phyloP scores from a whole-genome alignment of 2,888 invertebrate species.

The Miltochrista miniata region DNA sequence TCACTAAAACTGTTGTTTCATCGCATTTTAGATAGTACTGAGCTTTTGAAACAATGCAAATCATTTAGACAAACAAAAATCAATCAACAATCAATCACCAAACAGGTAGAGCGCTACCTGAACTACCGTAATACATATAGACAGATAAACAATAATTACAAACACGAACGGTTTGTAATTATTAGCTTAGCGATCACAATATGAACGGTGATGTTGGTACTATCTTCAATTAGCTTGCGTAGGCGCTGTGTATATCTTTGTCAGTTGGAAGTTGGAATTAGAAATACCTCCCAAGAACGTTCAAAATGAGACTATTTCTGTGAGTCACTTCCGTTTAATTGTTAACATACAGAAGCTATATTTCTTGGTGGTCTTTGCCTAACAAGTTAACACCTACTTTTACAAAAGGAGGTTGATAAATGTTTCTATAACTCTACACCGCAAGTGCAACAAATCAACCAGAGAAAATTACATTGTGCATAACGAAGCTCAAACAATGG shows the following conservation, averaged over 20 bases:
- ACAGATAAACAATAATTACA: too few species aligned
- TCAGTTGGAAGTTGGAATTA: slow-evolving; percentile 9
- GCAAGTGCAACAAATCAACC: slow-evolving; percentile 65
- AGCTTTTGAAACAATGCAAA: background rate
- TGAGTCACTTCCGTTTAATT: slow-evolving; percentile 54
- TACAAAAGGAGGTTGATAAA: slow-evolving; percentile 53
- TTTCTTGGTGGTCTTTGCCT: slow-evolving; percentile 64
- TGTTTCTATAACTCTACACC: slow-evolving; percentile 62
- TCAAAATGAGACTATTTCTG: slow-evolving; percentile 40
- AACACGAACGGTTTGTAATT: background rate
- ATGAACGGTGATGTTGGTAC: slow-evolving; percentile 3
- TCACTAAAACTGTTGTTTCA: too few species aligned
- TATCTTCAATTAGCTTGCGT: slow-evolving; percentile 14
- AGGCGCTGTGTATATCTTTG: slow-evolving; percentile 19
- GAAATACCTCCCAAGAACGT: slow-evolving; percentile 35
- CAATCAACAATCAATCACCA: too few species aligned
- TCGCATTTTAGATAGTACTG: too few species aligned
- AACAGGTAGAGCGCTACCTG: background rate
- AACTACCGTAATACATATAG: background rate
- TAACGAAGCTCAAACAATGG: slow-evolving; percentile 73
- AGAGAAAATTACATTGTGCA: slow-evolving; percentile 70
- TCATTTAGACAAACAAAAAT: background rate
- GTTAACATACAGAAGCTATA: slow-evolving; percentile 53
- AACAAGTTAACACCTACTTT: slow-evolving; percentile 64
- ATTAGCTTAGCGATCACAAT: background rate